Conservation (phyloP, 92 coral and sea anemone species). For the Virgularia gustaviana region DNA sequence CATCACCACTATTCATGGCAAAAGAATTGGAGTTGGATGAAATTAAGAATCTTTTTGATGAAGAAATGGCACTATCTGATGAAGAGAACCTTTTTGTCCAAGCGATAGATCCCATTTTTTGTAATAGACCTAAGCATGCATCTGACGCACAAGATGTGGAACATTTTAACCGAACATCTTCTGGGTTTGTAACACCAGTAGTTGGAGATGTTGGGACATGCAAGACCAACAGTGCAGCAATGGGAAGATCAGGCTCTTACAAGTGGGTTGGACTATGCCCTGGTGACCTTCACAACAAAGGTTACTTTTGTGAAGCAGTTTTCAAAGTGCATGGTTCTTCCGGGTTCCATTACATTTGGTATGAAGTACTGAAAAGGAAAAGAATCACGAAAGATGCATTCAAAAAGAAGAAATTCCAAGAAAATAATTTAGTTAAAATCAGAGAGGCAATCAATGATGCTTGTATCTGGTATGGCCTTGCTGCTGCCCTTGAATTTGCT, state of each 20-base stretch:
- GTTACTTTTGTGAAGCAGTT: constrained; percentile 7
- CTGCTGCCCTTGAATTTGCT: constrained; percentile 12
- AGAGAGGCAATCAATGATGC: constrained; percentile 17
- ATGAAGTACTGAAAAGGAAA: background rate
- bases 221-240: constrained; percentile 27
- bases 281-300: constrained; percentile 5
- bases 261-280: constrained; percentile 2
- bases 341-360: background rate
- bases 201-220: too few species aligned
- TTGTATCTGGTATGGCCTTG: background rate
- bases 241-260: constrained; percentile 23
- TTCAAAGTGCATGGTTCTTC: constrained; percentile 3
- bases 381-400: background rate
- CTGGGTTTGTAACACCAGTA: too few species aligned
- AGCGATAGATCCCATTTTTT: constrained; percentile 20
- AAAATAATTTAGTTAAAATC: background rate
- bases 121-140: background rate
- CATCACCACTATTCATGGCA: constrained; percentile 33
- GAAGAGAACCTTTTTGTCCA: constrained; percentile 28
- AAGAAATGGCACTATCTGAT: constrained; percentile 34
- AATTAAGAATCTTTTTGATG: background rate
- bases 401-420: constrained; percentile 18
- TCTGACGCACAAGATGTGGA: background rate
- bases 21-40: background rate
- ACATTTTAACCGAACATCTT: constrained; percentile 10